Conservation (phyloP, 2,888 invertebrate species). For the Microctonus aethiopoides region DNA sequence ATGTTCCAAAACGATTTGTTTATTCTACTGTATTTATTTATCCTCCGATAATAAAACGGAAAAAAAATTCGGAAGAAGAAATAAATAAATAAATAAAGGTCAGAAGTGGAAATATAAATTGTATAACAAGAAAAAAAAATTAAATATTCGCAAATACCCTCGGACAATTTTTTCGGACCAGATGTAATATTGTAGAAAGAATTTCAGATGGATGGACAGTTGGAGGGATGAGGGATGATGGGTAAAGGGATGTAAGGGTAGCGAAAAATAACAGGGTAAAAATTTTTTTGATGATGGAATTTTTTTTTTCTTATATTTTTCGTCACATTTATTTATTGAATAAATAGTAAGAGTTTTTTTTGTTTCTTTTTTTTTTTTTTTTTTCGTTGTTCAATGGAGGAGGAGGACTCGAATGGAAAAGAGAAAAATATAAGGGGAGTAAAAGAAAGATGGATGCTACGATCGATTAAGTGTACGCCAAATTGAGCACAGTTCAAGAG, state of each 20-base stretch:
- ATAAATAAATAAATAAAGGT: neutral
- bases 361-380: neutral
- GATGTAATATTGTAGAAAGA: neutral
- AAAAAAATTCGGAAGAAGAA: neutral
- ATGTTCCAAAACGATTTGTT: neutral
- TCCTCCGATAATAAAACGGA: neutral
- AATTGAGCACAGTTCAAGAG: slow-evolving; percentile 11
- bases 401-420: neutral
- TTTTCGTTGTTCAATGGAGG: neutral
- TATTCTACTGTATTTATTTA: neutral
- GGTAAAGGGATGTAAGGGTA: neutral
- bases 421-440: neutral
- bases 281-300: slow-evolving; percentile 2
- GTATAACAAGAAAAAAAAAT: neutral
- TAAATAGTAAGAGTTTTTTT: neutral
- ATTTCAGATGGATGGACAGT: neutral
- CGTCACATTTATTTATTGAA: neutral
- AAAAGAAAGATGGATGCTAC: slow-evolving; percentile 36
- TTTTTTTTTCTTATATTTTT: neutral
- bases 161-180: neutral
- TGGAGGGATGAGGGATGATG: neutral
- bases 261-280: neutral
- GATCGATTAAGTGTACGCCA: slow-evolving; percentile 45
- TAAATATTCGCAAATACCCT: neutral
- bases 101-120: neutral